These are phyloP conservation scores for Rhagoletis zephyria DNA, from an alignment of 1,140 invertebrate genomes.

Conservation along the genomic window DNA sequence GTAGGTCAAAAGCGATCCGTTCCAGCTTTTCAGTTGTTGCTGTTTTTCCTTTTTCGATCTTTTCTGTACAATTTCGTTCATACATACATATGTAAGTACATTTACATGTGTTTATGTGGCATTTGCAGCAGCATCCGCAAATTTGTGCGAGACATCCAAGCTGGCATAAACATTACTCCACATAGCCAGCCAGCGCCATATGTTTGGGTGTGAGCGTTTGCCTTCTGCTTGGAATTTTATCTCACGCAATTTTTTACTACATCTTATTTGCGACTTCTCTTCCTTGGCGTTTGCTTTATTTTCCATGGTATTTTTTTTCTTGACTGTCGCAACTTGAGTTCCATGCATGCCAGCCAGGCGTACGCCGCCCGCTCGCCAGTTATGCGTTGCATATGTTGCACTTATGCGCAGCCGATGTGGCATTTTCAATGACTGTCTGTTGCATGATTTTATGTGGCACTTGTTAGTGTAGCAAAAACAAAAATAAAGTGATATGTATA, in stretches of 20 bases:
- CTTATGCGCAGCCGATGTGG: not conserved
- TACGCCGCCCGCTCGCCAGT: not conserved
- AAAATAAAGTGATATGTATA: not conserved
- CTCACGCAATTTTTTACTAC: not conserved
- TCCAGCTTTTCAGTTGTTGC: not conserved
- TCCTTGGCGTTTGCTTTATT: not conserved
- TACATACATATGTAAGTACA: not conserved
- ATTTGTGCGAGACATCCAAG: not conserved
- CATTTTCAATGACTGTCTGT: not conserved
- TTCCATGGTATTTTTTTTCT: not conserved
- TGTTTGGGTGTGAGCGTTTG: not conserved
- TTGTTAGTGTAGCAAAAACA: not conserved
- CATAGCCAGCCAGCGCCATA: not conserved
- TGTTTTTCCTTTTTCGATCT: not conserved
- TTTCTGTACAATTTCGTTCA: not conserved
- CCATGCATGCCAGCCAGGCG: not conserved
- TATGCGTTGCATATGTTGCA: constrained; percentile 34
- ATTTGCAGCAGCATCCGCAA: not conserved
- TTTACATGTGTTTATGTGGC: not conserved
- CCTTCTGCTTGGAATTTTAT: not conserved
- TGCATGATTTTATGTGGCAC: constrained; percentile 29
- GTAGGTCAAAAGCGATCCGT: constrained; percentile 12
- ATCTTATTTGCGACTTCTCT: not conserved
- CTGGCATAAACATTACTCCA: not conserved
- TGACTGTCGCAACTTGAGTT: constrained; percentile 6